Percentiles rank a stretch among this genome's conserved stretches.
Conservation (phyloP, 2,888 invertebrate species). For the Callinectes sapidus region DNA sequence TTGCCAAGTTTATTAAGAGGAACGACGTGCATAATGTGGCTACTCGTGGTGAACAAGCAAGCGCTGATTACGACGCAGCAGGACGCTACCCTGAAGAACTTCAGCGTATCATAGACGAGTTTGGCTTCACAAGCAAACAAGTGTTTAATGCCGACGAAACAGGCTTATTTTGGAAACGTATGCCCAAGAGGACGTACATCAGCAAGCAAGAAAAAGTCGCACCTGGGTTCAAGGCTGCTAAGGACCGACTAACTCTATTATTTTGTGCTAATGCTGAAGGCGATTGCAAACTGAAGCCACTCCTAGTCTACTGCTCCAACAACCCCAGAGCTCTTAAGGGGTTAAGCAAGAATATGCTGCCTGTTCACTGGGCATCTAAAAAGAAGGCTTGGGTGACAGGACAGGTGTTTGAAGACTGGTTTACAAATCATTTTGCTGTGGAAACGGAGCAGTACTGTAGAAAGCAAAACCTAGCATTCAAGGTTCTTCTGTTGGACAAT, state of each 20-base stretch:
- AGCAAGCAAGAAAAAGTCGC: not conserved
- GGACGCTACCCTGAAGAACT: too few species aligned
- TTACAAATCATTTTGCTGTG: slow-evolving; percentile 56
- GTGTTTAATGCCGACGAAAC: not conserved
- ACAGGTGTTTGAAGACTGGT: slow-evolving; percentile 74
- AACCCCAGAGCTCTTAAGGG: slow-evolving; percentile 75
- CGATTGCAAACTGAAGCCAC: slow-evolving; percentile 75
- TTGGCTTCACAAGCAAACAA: not conserved
- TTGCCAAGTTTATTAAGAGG: too few species aligned
- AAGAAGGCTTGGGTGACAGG: slow-evolving; percentile 74
- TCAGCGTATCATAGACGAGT: too few species aligned
- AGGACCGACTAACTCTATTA: not conserved
- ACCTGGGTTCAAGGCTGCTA: not conserved
- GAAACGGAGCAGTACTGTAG: slow-evolving; percentile 64
- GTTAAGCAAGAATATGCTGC: slow-evolving; percentile 74
- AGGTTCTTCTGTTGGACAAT: slow-evolving; percentile 66
- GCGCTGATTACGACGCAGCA: too few species aligned
- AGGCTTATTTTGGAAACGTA: slow-evolving; percentile 35
- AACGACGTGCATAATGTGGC: too few species aligned
- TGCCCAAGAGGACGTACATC: not conserved
- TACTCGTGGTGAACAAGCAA: too few species aligned
- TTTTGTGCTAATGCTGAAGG: slow-evolving; percentile 72
- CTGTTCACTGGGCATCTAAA: slow-evolving; percentile 75
- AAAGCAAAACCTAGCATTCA: slow-evolving; percentile 58
- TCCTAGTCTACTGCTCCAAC: slow-evolving; percentile 74